Conservation (phyloP, 2,113 vertebrate genomes). For the Boleophthalmus pectinirostris region DNA sequence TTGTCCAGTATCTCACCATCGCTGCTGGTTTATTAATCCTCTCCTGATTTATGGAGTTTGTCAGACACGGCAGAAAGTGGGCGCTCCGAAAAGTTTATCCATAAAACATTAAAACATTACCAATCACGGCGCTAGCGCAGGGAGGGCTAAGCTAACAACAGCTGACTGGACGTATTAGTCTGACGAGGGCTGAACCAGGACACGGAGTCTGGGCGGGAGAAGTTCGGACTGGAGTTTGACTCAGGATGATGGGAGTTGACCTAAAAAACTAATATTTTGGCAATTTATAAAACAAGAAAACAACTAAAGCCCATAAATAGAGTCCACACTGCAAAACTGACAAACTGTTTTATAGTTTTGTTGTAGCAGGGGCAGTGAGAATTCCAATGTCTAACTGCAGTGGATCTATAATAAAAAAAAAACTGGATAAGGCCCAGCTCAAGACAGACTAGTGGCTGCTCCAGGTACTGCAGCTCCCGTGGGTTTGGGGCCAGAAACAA, state of each 20-base stretch:
- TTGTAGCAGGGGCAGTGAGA: no score
- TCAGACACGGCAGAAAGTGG: slow-evolving; percentile 43
- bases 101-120: slow-evolving; percentile 50
- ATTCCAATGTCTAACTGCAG: no score
- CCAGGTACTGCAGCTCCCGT: no score
- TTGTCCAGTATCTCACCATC: neutral
- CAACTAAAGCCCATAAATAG: neutral
- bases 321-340: neutral
- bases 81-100: slow-evolving; percentile 38
- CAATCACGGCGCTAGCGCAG: neutral
- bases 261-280: neutral
- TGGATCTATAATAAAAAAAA: no score
- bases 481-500: no score
- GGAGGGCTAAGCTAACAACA: slow-evolving; percentile 19
- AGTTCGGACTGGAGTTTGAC: neutral
- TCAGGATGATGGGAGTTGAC: neutral
- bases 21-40: slow-evolving; percentile 22
- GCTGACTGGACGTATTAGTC: slow-evolving; percentile 33
- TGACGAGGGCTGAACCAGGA: slow-evolving; percentile 37
- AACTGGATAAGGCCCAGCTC: no score
- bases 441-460: no score
- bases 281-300: neutral
- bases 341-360: no score
- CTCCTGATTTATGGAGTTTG: slow-evolving; percentile 48
- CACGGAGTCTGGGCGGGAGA: neutral